Evolutionary conservation across 1,140 invertebrate genomes (phyloP), one percentile per base, ranked within the genome.

Genomic region (Diuraphis noxia): DNA sequence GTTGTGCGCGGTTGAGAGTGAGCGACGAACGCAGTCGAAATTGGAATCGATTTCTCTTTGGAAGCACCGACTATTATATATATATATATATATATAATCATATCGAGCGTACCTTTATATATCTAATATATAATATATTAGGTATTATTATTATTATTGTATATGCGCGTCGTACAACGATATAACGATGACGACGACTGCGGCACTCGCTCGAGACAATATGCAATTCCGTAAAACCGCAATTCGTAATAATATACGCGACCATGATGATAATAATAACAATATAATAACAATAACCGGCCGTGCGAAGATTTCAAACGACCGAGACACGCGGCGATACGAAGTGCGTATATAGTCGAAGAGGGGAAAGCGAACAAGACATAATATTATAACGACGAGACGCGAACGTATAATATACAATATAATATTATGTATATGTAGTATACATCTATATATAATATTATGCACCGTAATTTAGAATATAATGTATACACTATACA

Each of bases 211-310:
- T 72, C 56, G 46, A 86, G 34, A 86, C 43, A 52, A 86, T 86
- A 52, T 34, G n/a, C 84, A 36, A 86, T 86, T 86, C 43, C 34
- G 84, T 25, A 86, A 86, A 86, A 86, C 84, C 84, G 46, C 84
- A 86, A 86, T 25, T 25, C 84, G 41, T 41, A 84, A n/a, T 43
- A 52, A 46, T 52, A 52, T 52, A 49, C 72, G n/a, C 72, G 56
- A 34, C 56, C 56, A n/a, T 19, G 30, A 72, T n/a, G 30, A 72
- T n/a, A n/a, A 72, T 5, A n/a, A 72, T 10, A 13, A n/a, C 17
- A 30, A 63, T n/a, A 84, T 86, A 36, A 86, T 17, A 49, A 85
- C 23, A 86, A 86, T 86, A 52, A 52, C 43, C 30, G n/a, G 43
- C 43, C 84, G n/a, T 19, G n/a, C 41, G 43, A 86, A 36, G 30